Evolutionary conservation across 2,888 invertebrate species (phyloP), one percentile per base, ranked within the genome.

Genomic region (Drosophila mimetica): DNA sequence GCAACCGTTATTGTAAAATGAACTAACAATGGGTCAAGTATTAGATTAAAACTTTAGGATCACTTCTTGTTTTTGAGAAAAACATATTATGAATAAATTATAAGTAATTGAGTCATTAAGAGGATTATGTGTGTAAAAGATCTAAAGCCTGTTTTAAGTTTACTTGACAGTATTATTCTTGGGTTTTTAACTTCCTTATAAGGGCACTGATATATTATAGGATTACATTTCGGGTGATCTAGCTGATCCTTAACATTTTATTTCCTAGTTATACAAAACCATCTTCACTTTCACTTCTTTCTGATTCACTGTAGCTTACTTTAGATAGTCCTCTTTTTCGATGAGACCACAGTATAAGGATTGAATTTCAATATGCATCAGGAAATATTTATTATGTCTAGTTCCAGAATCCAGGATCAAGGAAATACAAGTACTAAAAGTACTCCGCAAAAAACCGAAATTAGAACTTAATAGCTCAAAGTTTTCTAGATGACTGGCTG

Each of bases 401-500:
- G 8, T 4, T 39, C 18, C 18, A 1, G 1, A 34, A 34, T 1
- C 18, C 4, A 8, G 18, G 9, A 16, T 34, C 6, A 34, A 6
- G 34, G n/a, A 13, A n/a, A 6, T 5, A n/a, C 6, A 11, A 9
- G 2, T 5, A 16, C 2, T 25, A 14, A n/a, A 14, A n/a, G 4
- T n/a, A 4, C 2, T 44, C 5, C 25, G 2, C 41, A 2, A 8
- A 28, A 14, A 25, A 2, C 14, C 8, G 13, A 25, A 44, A 16
- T 28, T 28, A 25, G 14, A 51, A 28, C 57, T 18, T 16, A 22
- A 20, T 20, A 16, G 22, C 22, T 39, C 39, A 4, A 16, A 57
- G 37, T 32, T 32, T 57, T 37, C 7, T 30, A 5, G 28, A 14
- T 20, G 34, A 63, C 59, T 59, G 48, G 1, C 47, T 11, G 11